Base-by-base conservation (phyloP, 2,888 invertebrate species). In the Electrophaes corylata region DNA sequence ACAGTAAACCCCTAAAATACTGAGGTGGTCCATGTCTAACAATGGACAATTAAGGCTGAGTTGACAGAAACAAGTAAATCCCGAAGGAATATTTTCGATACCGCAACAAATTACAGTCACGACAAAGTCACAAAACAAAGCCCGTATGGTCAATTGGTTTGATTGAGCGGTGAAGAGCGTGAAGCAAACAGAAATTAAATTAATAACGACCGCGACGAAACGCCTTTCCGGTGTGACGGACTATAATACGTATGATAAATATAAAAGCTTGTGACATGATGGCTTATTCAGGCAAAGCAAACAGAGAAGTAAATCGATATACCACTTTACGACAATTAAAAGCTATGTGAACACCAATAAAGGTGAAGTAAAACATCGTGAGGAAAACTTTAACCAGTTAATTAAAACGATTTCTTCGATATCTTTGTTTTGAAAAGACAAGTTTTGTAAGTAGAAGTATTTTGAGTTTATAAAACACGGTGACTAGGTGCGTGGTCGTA, bases 181-280 rank as follows among this genome's bases (percentile, higher is more conserved):
- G 62, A 62, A 49, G 51, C 60, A 59, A 64, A 61, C 53, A 54
- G 26, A 56, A 41, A 63, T 66, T 51, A 46, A 57, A 54, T 48
- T 54, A 54, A 51, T 60, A 61, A 61, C 53, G 52, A 61, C 50
- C 62, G 50, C 56, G 54, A 59, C 53, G 61, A 69, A 75, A 68
- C 71, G 69, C 60, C 23, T 64, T 65, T 65, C 63, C 66, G 69
- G 66, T 67, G 67, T 56, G 59, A 69, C 37, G 45, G 44, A 29
- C 26, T 29, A 29, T n/a, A n/a, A n/a, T 65, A 43, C 40, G 64
- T 72, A 77, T 76, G 72, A 82, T 81, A 78, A 78, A 66, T 66
- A 71, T 76, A 72, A 80, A 80, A 79, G 75, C 71, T 62, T 53
- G 67, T 77, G 74, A 74, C 71, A 50, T 49, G 41, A 39, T 46